phyloP scores from a whole-genome alignment of 1,140 invertebrate genomes.

The Listronotus bonariensis region DNA sequence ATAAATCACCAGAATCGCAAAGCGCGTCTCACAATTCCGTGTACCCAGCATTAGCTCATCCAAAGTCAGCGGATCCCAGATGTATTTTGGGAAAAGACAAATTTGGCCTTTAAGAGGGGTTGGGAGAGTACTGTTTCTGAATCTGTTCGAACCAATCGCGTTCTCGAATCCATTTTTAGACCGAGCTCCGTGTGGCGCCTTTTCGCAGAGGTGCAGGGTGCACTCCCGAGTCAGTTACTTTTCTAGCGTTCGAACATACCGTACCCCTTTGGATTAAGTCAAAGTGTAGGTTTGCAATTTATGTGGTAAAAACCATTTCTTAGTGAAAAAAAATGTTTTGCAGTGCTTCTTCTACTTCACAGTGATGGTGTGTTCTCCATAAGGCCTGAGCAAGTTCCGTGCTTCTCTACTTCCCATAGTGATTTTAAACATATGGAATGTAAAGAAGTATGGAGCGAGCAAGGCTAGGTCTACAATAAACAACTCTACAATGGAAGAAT shows the following conservation, averaged over 20 bases:
- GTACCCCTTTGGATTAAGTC: slow-evolving; percentile 3
- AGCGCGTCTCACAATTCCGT: not conserved
- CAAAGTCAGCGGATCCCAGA: slow-evolving; percentile 53
- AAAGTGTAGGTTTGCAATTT: not conserved
- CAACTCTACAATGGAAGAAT: not conserved
- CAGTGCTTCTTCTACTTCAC: no score
- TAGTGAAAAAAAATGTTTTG: no score
- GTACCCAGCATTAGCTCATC: slow-evolving; percentile 18
- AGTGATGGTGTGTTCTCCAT: not conserved
- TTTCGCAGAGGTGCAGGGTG: slow-evolving; percentile 15
- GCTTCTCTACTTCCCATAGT: slow-evolving; percentile 97
- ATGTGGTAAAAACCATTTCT: no score
- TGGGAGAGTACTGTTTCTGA: slow-evolving; percentile 41
- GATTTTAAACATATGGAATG: slow-evolving; percentile 87
- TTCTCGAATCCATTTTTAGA: slow-evolving; percentile 63
- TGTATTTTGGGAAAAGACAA: slow-evolving; percentile 82
- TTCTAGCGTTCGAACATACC: slow-evolving; percentile 17
- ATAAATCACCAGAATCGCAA: not conserved
- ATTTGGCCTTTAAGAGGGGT: slow-evolving; percentile 66
- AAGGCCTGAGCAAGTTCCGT: slow-evolving; percentile 76
- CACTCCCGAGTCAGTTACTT: slow-evolving; percentile 26
- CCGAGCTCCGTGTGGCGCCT: slow-evolving; percentile 41
- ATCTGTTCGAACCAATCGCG: slow-evolving; percentile 51
- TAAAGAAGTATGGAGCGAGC: slow-evolving; percentile 94
- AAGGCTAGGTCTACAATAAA: slow-evolving; percentile 43